Conservation (phyloP, 2,113 vertebrate genomes). For the Scytalopus superciliaris region DNA sequence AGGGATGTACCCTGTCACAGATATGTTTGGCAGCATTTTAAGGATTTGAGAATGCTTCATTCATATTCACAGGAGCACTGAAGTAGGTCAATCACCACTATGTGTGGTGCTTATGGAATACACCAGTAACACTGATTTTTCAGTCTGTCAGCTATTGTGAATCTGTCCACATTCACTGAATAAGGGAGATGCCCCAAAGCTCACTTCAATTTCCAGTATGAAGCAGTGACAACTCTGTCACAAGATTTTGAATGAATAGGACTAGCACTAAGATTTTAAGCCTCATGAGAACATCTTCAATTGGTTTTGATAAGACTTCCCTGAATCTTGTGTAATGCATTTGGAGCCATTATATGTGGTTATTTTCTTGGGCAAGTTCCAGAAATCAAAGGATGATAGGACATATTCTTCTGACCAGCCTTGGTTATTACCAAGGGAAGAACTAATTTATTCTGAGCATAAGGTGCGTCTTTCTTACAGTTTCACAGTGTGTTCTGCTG, state of each 20-base stretch:
- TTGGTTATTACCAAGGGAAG: background rate
- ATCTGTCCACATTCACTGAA: background rate
- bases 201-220: background rate
- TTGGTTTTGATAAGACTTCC: background rate
- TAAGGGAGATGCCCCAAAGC: background rate
- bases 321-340: background rate
- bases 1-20: background rate
- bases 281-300: background rate
- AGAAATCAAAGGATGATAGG: background rate
- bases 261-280: background rate
- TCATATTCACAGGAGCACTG: constrained; percentile 6
- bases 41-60: constrained; percentile 9
- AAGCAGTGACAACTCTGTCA: background rate
- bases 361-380: background rate
- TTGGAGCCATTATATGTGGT: background rate
- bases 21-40: constrained; percentile 43
- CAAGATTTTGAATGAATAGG: background rate
- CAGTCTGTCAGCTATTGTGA: background rate
- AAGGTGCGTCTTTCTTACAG: background rate
- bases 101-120: background rate
- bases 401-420: background rate
- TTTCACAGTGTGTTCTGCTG: background rate
- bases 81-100: constrained; percentile 30
- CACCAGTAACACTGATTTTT: constrained; percentile 18
- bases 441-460: background rate